These are phyloP conservation scores for Ariopsis seemanni DNA, from an alignment of 2,113 vertebrate genomes.

Conservation along the genomic window DNA sequence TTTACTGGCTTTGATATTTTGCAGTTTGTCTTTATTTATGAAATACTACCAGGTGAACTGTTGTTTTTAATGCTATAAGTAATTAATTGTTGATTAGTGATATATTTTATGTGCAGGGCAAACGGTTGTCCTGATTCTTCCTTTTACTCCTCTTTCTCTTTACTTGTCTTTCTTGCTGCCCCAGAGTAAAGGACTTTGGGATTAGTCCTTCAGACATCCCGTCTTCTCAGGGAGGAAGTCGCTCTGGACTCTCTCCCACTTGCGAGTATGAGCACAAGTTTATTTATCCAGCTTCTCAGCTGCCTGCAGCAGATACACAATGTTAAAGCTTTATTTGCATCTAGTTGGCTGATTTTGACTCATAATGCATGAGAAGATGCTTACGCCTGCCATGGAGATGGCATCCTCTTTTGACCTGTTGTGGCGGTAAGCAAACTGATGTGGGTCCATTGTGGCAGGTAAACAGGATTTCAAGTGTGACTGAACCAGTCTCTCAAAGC, in stretches of 20 bases:
- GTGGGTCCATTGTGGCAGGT: slow-evolving; percentile 1
- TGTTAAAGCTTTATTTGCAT: not conserved
- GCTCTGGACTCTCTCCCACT: slow-evolving; percentile 95
- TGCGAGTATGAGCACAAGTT: slow-evolving; percentile 91
- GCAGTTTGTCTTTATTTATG: not conserved
- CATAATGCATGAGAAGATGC: slow-evolving; percentile 7
- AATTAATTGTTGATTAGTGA: not conserved
- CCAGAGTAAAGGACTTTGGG: slow-evolving; percentile 99
- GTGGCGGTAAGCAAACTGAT: no score
- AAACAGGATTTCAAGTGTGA: no score
- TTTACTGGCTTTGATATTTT: not conserved
- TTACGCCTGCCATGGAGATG: not conserved
- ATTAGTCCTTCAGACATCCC: slow-evolving; percentile 99
- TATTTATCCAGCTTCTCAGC: slow-evolving; percentile 82
- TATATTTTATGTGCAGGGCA: not conserved
- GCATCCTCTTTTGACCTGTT: no score
- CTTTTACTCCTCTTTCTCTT: slow-evolving; percentile 52
- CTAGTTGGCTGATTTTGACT: not conserved
- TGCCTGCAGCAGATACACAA: slow-evolving; percentile 36
- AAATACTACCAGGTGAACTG: not conserved
- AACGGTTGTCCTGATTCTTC: slow-evolving; percentile 50
- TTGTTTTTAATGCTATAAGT: not conserved
- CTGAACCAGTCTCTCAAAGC: no score
- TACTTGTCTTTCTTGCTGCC: slow-evolving; percentile 71
- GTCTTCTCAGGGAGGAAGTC: slow-evolving; percentile 96